phyloP scores from a whole-genome alignment of 2,113 vertebrate species.

The Gorsachius goisagi region DNA sequence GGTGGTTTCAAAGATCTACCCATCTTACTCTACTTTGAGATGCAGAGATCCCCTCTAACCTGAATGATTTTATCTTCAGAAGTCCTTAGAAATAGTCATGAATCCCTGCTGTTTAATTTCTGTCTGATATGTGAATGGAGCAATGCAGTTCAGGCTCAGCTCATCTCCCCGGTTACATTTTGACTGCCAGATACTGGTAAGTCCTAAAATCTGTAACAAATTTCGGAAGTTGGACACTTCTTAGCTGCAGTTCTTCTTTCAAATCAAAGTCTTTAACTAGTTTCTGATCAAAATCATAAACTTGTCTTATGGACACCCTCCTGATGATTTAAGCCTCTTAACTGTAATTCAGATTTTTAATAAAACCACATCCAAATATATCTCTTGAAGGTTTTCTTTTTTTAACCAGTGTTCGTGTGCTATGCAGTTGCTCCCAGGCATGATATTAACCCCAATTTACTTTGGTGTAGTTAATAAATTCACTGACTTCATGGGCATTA shows the following conservation, averaged over 20 bases:
- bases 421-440: background rate
- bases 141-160: background rate
- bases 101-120: background rate
- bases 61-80: background rate
- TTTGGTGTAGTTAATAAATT: background rate
- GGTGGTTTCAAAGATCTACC: background rate
- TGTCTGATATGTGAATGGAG: background rate
- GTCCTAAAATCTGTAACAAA: background rate
- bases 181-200: background rate
- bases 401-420: background rate
- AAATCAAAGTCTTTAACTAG: background rate
- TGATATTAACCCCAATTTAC: background rate
- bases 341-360: slow-evolving; percentile 19
- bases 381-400: background rate
- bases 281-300: background rate
- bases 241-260: background rate
- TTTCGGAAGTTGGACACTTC: background rate
- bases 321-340: slow-evolving; percentile 33
- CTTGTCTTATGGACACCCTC: background rate
- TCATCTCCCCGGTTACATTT: accelerated
- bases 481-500: background rate
- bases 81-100: background rate
- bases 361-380: background rate
- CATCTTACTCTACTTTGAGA: background rate
- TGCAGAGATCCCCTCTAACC: background rate